Conservation (phyloP, 2,888 invertebrate species). For the Macropis europaea region DNA sequence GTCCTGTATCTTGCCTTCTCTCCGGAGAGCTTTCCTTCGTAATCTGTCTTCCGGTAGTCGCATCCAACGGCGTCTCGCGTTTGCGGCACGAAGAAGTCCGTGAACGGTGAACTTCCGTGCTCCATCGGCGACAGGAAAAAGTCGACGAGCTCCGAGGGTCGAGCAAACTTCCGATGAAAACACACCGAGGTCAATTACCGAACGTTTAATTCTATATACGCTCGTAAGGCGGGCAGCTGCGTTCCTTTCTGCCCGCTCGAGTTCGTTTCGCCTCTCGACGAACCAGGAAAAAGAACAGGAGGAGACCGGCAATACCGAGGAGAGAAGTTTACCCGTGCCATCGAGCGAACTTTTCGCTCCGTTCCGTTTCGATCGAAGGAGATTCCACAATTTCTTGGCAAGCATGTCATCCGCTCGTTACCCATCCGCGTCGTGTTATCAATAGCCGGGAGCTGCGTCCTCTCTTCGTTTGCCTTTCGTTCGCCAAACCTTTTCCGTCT, state of each 20-base stretch:
- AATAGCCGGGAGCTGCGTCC: constrained; percentile 21
- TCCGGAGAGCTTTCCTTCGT: constrained; percentile 53
- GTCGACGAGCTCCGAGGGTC: background rate
- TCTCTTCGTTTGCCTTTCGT: constrained; percentile 27
- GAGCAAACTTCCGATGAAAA: background rate
- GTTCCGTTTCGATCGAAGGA: background rate
- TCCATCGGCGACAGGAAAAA: constrained; percentile 37
- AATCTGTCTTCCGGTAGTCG: constrained; percentile 42
- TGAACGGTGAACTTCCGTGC: constrained; percentile 35
- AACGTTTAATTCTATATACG: constrained; percentile 4
- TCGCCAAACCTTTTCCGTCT: background rate
- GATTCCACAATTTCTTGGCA: constrained; percentile 44
- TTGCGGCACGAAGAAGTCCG: constrained; percentile 13
- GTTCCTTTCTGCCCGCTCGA: background rate
- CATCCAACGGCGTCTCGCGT: constrained; percentile 29
- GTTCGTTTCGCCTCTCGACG: background rate
- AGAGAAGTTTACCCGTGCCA: constrained; percentile 5
- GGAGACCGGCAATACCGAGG: background rate
- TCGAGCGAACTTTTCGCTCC: background rate
- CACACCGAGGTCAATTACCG: constrained; percentile 5
- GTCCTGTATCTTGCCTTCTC: constrained; percentile 36
- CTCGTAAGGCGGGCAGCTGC: background rate
- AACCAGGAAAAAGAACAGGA: background rate
- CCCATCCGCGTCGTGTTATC: constrained; percentile 37
- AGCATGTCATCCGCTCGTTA: constrained; percentile 47